Evolutionary conservation across 2,113 vertebrate genomes (phyloP), one percentile per base, ranked within the genome.

Genomic region (Himantopus leucocephalus): DNA sequence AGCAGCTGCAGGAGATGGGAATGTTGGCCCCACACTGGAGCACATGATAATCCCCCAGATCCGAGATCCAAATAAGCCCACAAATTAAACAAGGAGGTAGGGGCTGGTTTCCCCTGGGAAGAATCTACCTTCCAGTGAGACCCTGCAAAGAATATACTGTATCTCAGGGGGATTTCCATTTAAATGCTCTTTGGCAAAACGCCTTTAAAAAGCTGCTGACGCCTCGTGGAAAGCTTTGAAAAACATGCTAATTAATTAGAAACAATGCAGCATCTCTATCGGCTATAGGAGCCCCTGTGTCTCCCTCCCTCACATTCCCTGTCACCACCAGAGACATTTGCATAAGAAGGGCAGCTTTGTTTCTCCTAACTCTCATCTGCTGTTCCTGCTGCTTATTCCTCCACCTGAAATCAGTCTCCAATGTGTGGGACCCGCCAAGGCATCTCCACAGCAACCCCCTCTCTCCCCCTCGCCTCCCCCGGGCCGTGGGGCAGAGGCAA

Each of bases 221-320:
- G 95, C 78, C 93, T 96, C 43, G 56, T 66, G 58, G 90, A 97
- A 98, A 97, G 96, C 97, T 96, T 98, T 98, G 97, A 84, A 96
- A 97, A 97, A 97, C 97, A 98, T 96, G 94, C 96, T 97, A 98
- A 98, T 98, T 97, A 96, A 96, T 91, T 91, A 96, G 97, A 96
- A 98, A 98, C 97, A 98, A 98, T 88, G 74, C 85, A 34, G 78
- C 74, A 89, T 96, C 96, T 95, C 93, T 79, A 34, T 89, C 39
- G 76, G 74, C 71, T 60, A 43, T 37, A 37, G 81, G 84, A 95
- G 90, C 95, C 96, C 86, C 85, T 75, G 12, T 22, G 96, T 67
- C 91, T 95, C 84, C 93, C 93, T 93, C 71, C 85, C 96, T 96
- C 85, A 23, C 72, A 52, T 83, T 94, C 92, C 92, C 70, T 2